Conservation (phyloP, 2,888 invertebrate genomes). For the Diloba caeruleocephala region DNA sequence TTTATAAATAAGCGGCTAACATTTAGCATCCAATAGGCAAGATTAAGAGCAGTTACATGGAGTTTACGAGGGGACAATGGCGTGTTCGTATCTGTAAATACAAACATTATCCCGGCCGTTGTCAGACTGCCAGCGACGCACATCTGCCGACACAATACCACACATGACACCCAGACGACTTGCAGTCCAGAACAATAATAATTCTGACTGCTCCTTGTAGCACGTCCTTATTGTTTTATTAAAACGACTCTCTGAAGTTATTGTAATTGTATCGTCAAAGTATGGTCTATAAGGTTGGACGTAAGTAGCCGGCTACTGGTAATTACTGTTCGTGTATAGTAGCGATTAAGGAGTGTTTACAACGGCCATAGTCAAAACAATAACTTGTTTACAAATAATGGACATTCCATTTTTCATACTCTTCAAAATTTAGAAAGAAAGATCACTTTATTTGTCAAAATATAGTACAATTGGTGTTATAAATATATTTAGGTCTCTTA, state of each 20-base stretch:
- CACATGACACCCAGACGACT: conserved; percentile 15
- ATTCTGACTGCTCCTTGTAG: conserved; percentile 30
- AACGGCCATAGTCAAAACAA: conserved; percentile 14
- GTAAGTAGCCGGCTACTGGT: conserved; percentile 14
- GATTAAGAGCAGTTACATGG: conserved; percentile 15
- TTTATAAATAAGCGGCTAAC: conserved; percentile 15
- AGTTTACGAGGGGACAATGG: conserved; percentile 30
- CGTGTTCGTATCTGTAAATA: conserved; percentile 26
- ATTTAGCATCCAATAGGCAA: conserved; percentile 8
- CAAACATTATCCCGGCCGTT: conserved; percentile 31
- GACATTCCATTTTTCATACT: no score
- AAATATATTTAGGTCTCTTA: no score
- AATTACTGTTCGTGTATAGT: conserved; percentile 27
- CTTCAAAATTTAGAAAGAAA: no score
- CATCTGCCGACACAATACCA: conserved; percentile 39
- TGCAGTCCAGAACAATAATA: conserved; percentile 18
- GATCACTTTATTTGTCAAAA: no score
- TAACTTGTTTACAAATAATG: conserved; percentile 15
- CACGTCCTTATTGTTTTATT: conserved; percentile 34
- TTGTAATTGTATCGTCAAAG: conserved; percentile 31
- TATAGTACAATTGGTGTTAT: no score
- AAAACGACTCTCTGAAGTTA: conserved; percentile 32
- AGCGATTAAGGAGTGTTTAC: conserved; percentile 33
- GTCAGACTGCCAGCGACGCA: conserved; percentile 36
- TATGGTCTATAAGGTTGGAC: conserved; percentile 4